Base-by-base conservation (phyloP, 2,888 invertebrate species). In the Amblyjoppa fuscipennis region DNA sequence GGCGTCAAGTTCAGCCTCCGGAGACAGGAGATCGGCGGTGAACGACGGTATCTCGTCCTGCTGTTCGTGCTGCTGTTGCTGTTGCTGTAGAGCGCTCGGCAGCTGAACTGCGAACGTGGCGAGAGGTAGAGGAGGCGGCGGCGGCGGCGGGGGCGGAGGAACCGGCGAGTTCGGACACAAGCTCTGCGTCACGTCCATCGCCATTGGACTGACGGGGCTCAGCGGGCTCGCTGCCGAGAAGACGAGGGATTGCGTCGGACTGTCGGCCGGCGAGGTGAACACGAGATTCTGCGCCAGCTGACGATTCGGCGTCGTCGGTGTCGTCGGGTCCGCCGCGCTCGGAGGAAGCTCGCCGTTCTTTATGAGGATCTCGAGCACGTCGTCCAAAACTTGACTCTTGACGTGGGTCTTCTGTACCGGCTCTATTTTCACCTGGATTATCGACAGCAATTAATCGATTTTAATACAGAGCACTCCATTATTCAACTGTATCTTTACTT, bases 291-390 rank as follows among this genome's bases (percentile, higher is more conserved):
- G 94, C 5, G 93, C 93, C 11, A 94, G 87, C 64, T 94, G 93
- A 20, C 94, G 93, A 85, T 94, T 95, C 1, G 95, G 95, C 1
- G 95, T 95, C 2, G 95, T 94, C 41, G 96, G 95, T 38, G 96
- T 95, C 86, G 95, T 93, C 87, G 96, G 96, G 90, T 96, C 96
- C 0, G 98, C 98, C 0, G 98, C 98, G 90, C 98, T 98, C 9
- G 98, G 97, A 0, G 98, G 98, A 81, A 99, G 94, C 92, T 99
- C 99, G 13, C 99, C 99, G 93, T 98, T 98, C 92, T 98, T 97
- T 66, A 99, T 98, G 16, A 99, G 96, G 89, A 99, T 98, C 93
- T 99, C 98, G 78, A 99, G 95, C 0, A 99, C 98, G 94, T 99
- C 99, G 92, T 98, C 98, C 91, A 98, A 97, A 78, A 97, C 97